Conservation (phyloP, 2,888 invertebrate species). For the Cataglyphis rosenhaueri region DNA sequence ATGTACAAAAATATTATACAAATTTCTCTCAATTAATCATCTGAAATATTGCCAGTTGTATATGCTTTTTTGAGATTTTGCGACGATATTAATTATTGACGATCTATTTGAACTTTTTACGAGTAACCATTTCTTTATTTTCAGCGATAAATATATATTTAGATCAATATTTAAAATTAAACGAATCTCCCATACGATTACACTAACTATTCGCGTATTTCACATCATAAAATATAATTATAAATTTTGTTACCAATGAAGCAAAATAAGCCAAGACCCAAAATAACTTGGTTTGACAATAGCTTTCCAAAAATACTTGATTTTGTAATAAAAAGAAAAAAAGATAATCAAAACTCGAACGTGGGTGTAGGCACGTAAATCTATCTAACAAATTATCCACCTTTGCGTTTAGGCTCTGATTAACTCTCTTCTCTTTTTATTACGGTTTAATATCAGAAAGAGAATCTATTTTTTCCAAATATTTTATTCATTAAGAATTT, state of each 20-base stretch:
- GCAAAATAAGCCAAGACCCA: background rate
- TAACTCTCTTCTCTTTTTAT: background rate
- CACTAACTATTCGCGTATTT: conserved; percentile 16
- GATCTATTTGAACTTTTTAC: background rate
- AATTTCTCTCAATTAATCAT: background rate
- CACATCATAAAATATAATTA: conserved; percentile 29
- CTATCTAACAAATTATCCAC: background rate
- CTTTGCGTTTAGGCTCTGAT: background rate
- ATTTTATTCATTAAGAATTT: background rate
- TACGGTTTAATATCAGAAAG: background rate
- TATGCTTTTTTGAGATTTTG: background rate
- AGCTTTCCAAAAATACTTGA: conserved; percentile 1
- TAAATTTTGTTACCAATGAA: conserved; percentile 1
- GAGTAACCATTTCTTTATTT: background rate
- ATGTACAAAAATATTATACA: background rate
- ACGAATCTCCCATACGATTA: background rate
- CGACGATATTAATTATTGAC: conserved; percentile 23
- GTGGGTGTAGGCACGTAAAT: background rate
- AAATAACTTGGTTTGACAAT: background rate
- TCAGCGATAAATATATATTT: conserved; percentile 27
- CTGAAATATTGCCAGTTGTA: background rate
- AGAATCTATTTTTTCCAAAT: background rate
- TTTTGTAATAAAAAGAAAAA: background rate
- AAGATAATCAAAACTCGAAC: background rate
- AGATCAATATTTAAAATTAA: conserved; percentile 22